Percentiles rank a stretch among this genome's conserved stretches.
Evolutionary conservation across 2,888 invertebrate species (phyloP).

Genomic region (Luperina testacea): DNA sequence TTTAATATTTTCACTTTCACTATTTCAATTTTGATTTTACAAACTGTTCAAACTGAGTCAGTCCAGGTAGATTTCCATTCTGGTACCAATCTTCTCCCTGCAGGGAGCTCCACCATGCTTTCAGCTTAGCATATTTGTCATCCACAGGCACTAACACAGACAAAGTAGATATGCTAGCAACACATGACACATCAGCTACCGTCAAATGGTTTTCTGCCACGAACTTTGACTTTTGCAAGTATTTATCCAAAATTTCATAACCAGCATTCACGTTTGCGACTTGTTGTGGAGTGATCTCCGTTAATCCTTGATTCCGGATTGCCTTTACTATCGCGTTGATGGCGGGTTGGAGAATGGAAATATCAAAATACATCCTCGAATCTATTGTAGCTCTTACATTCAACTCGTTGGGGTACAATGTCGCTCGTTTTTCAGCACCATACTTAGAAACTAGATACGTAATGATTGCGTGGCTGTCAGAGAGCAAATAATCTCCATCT

Average conservation of each 20-base stretch:
- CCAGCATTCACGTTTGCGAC: not conserved
- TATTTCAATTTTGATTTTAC: conserved; percentile 10
- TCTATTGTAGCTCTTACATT: conserved; percentile 68
- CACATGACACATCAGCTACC: conserved; percentile 25
- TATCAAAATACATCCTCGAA: conserved; percentile 72
- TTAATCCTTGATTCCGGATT: conserved; percentile 3
- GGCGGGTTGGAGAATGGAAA: conserved; percentile 66
- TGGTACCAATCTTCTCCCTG: conserved; percentile 32
- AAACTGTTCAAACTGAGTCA: not conserved
- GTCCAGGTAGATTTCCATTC: conserved; percentile 18
- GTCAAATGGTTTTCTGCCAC: conserved; percentile 30
- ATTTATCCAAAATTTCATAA: conserved; percentile 29
- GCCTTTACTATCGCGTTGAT: conserved; percentile 26
- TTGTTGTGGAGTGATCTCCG: conserved; percentile 14
- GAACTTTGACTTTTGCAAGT: conserved; percentile 33
- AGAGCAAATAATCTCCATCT: conserved; percentile 72
- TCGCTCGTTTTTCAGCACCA: conserved; percentile 70
- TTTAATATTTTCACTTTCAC: not conserved
- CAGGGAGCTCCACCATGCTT: conserved; percentile 15
- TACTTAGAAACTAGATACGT: conserved; percentile 76
- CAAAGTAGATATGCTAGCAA: conserved; percentile 22
- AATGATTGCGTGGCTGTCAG: conserved; percentile 76
- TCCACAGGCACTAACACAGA: conserved; percentile 9
- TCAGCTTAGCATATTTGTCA: conserved; percentile 20
- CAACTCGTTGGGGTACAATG: conserved; percentile 72